A percentile compares a stretch with the other conserved stretches of the same genome.
These are phyloP conservation scores for Neelides folsomi DNA, from an alignment of 2,888 invertebrate species.

Conservation along the genomic window DNA sequence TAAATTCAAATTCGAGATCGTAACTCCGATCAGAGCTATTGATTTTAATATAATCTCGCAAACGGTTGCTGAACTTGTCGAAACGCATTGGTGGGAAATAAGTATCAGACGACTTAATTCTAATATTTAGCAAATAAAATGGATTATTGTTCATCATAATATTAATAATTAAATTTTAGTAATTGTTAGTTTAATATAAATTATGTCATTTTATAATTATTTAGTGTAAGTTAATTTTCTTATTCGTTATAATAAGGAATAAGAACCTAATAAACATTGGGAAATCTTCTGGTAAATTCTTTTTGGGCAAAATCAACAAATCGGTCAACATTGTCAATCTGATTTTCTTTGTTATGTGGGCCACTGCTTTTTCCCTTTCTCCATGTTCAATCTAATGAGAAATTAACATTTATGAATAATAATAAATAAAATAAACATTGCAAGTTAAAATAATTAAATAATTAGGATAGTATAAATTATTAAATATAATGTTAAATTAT, in stretches of 20 bases:
- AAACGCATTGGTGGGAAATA: constrained; percentile 42
- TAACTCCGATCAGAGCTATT: constrained; percentile 26
- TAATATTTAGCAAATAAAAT: no score
- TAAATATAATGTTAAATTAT: no score
- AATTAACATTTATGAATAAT: no score
- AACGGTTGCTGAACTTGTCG: constrained; percentile 40
- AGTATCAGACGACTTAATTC: constrained; percentile 25
- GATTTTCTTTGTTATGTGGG: constrained; percentile 27
- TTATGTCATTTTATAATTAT: no score
- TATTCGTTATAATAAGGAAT: no score
- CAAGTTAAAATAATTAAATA: no score
- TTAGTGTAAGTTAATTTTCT: no score
- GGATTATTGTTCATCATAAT: no score
- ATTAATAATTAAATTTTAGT: no score
- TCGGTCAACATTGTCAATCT: constrained; percentile 27
- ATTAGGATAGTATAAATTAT: no score
- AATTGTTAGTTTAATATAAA: no score
- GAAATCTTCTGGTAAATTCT: constrained; percentile 27
- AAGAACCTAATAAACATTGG: not conserved
- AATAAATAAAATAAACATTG: no score
- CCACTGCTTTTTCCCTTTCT: constrained; percentile 14
- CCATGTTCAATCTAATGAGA: not conserved
- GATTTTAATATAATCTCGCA: constrained; percentile 38
- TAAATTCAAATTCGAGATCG: constrained; percentile 22
- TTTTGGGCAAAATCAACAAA: constrained; percentile 22